Percentiles rank a stretch among this genome's conserved stretches.
These are phyloP conservation scores for Uropetala carovei DNA, from an alignment of 2,888 invertebrate species.

Conservation along the genomic window DNA sequence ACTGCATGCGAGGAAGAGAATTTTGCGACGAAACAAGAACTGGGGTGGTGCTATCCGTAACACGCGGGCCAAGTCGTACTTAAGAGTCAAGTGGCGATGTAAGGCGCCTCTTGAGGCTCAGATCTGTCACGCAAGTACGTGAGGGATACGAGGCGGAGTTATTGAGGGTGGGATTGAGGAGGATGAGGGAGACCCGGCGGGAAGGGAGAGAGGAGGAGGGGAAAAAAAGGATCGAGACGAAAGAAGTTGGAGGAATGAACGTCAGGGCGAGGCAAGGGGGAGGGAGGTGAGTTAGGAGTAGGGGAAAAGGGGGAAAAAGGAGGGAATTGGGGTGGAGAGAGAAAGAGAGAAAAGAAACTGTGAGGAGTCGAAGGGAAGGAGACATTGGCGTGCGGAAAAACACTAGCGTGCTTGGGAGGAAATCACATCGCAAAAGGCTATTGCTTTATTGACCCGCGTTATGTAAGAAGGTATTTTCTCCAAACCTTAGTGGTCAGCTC, in stretches of 20 bases:
- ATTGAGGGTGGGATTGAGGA: background rate
- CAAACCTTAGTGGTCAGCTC: background rate
- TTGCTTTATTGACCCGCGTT: conserved; percentile 46
- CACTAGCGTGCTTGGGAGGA: background rate
- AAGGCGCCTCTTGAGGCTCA: background rate
- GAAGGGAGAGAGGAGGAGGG: background rate
- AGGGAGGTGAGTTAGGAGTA: background rate
- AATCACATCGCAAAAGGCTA: conserved; percentile 46
- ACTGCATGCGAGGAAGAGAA: background rate
- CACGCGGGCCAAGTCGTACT: background rate
- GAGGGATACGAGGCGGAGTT: background rate
- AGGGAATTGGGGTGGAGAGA: background rate
- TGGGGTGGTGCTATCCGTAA: background rate
- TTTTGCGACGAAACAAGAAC: background rate
- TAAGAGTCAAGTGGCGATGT: conserved; percentile 21
- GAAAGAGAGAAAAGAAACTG: background rate
- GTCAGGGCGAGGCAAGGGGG: background rate
- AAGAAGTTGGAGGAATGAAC: background rate
- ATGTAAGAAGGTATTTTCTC: background rate
- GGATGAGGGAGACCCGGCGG: background rate
- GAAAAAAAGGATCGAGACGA: background rate
- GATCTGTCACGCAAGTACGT: conserved; percentile 10
- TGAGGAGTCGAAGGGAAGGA: too few relatives aligned
- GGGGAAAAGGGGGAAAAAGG: background rate
- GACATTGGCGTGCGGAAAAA: background rate